Evolutionary conservation across 2,113 vertebrate species (phyloP).

Genomic region (Tursiops truncatus): DNA sequence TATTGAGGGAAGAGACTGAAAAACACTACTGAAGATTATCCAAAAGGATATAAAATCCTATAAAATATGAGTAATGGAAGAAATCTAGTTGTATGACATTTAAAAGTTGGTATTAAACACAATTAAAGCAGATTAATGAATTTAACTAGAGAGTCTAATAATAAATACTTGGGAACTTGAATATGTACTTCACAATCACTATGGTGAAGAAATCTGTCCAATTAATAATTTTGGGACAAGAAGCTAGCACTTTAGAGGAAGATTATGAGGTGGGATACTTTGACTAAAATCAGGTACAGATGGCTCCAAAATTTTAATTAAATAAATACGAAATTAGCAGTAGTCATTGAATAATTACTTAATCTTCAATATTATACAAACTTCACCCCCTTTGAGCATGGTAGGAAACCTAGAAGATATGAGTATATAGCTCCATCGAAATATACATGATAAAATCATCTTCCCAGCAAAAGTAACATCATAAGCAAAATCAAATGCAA

Average conservation of each 20-base stretch:
- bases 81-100: not conserved
- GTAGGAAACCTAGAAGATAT: not conserved
- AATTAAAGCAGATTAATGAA: not conserved
- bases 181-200: not conserved
- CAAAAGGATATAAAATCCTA: not conserved
- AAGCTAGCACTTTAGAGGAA: not conserved
- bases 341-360: not conserved
- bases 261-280: not conserved
- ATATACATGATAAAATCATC: not conserved
- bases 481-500: not conserved
- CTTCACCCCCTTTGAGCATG: not conserved
- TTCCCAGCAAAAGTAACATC: not conserved
- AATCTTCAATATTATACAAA: not conserved
- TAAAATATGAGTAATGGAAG: not conserved
- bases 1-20: not conserved
- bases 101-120: not conserved
- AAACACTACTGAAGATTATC: not conserved
- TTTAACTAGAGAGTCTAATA: not conserved
- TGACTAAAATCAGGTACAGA: not conserved
- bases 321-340: not conserved
- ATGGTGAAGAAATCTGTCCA: not conserved
- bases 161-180: not conserved
- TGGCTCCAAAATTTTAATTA: not conserved
- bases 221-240: not conserved
- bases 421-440: not conserved